Evolutionary conservation across 2,797 vertebrate species (phyloP).

Genomic region (Synanceia verrucosa): DNA sequence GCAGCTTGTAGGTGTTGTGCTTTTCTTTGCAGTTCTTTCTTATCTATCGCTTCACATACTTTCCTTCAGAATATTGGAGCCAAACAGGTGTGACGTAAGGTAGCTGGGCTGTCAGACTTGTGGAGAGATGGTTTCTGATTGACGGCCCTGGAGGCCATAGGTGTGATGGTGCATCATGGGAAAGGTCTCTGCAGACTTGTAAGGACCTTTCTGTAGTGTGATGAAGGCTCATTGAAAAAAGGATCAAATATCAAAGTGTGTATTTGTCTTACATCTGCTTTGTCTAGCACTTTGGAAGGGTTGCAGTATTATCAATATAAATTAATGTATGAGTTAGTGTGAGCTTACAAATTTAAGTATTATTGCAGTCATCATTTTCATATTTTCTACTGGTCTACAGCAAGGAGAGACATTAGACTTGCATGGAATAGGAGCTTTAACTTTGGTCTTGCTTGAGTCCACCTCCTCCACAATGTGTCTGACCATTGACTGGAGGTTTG

Average conservation of each 20-base stretch:
- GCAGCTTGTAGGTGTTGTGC: background rate
- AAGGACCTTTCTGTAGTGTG: conserved; percentile 47
- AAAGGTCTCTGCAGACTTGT: conserved; percentile 49
- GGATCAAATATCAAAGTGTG: conserved; percentile 38
- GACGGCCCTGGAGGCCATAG: conserved; percentile 55
- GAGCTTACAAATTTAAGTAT: background rate
- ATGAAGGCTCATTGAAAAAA: conserved; percentile 44
- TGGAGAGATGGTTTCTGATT: conserved; percentile 59
- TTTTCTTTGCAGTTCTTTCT: conserved; percentile 30
- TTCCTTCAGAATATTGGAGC: conserved; percentile 53
- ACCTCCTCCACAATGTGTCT: conserved; percentile 61
- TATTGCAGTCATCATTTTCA: background rate
- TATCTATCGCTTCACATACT: conserved; percentile 38
- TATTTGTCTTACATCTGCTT: background rate
- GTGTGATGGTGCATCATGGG: conserved; percentile 58
- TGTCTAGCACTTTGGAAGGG: background rate
- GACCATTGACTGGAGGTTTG: conserved; percentile 71
- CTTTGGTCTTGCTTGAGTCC: conserved; percentile 58
- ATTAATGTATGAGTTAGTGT: background rate
- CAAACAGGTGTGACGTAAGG: conserved; percentile 69
- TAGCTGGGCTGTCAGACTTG: conserved; percentile 50
- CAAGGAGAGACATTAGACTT: conserved; percentile 5
- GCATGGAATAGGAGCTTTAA: conserved; percentile 51
- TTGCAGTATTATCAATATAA: background rate
- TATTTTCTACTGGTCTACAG: background rate